Conservation (phyloP, 2,888 invertebrate species). For the Aspidiotus destructor region DNA sequence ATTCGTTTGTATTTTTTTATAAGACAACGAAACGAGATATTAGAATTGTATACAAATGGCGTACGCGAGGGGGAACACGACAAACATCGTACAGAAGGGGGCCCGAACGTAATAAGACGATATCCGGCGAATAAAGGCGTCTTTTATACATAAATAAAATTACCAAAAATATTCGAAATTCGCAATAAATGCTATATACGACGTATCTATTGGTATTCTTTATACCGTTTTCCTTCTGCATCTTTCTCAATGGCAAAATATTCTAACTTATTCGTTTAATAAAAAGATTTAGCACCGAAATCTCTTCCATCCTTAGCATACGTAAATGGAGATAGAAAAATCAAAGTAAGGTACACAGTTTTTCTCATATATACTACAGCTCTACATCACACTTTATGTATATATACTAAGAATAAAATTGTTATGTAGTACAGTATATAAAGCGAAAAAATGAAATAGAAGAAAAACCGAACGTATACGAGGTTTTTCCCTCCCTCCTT, state of each 20-base stretch:
- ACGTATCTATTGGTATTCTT: no score
- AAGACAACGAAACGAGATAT: no score
- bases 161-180: conserved; percentile 15
- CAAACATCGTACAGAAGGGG: not conserved
- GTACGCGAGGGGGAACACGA: not conserved
- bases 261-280: conserved; percentile 2
- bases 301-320: not conserved
- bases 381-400: no score
- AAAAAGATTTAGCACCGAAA: not conserved
- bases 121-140: conserved; percentile 15
- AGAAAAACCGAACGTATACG: conserved; percentile 15
- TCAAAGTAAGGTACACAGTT: not conserved
- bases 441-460: not conserved
- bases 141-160: conserved; percentile 27
- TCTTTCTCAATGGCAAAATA: not conserved
- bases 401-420: not conserved
- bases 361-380: not conserved
- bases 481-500: conserved; percentile 9
- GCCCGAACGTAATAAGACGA: conserved; percentile 16
- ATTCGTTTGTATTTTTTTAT: no score
- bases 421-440: not conserved
- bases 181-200: not conserved
- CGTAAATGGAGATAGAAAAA: conserved; percentile 1
- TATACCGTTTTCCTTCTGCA: not conserved
- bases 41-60: no score